phyloP scores from a whole-genome alignment of 1,140 invertebrate genomes.

The Zeugodacus cucurbitae region DNA sequence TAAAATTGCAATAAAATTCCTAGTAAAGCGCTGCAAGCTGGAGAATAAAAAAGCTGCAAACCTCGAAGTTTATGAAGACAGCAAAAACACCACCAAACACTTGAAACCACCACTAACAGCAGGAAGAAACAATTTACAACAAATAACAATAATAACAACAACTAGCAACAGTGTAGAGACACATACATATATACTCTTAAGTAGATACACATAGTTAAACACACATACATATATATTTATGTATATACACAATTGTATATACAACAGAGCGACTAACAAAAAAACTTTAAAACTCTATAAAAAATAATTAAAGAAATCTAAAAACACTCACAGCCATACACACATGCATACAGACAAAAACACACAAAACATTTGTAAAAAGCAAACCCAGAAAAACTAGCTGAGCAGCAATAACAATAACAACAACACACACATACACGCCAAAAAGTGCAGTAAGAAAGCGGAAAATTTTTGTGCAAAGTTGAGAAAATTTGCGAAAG shows the following conservation, averaged over 20 bases:
- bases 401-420: constrained; percentile 4
- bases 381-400: background rate
- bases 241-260: background rate
- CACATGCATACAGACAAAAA: background rate
- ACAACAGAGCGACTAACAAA: constrained; percentile 20
- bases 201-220: background rate
- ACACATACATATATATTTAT: background rate
- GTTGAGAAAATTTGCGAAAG: background rate
- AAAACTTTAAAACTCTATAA: constrained; percentile 2
- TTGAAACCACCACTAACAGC: constrained; percentile 36
- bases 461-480: background rate
- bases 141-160: constrained; percentile 30
- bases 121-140: constrained; percentile 15
- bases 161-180: constrained; percentile 34
- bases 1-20: background rate
- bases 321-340: background rate
- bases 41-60: background rate
- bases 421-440: constrained; percentile 25
- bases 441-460: background rate
- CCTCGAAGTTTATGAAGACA: background rate
- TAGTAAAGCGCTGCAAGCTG: background rate
- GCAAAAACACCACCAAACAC: constrained; percentile 25
- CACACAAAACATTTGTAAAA: background rate
- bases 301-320: background rate
- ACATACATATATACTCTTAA: constrained; percentile 1